Conservation (phyloP, 2,113 vertebrate species). For the Melanocharis versteri region DNA sequence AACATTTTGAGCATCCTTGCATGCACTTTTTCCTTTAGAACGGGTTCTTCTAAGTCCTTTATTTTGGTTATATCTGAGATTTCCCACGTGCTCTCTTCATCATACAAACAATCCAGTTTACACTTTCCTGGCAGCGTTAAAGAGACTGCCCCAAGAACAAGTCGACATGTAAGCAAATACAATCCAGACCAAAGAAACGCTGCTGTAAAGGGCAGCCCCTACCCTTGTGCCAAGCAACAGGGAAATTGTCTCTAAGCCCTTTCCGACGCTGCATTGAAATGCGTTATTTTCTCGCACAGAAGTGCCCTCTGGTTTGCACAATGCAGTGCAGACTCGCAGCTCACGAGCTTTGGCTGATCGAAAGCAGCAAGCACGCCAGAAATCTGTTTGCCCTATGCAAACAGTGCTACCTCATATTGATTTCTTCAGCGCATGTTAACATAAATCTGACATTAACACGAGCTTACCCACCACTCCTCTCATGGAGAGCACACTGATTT, state of each 20-base stretch:
- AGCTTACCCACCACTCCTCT: neutral
- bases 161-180: neutral
- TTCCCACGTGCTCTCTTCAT: neutral
- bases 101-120: neutral
- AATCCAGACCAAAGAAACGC: neutral
- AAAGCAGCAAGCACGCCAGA: conserved; percentile 20
- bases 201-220: neutral
- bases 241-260: neutral
- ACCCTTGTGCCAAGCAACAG: neutral
- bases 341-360: neutral
- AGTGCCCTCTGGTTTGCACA: neutral
- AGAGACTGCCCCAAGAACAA: neutral
- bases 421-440: neutral
- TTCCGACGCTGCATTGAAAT: neutral
- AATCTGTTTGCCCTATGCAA: conserved; percentile 39
- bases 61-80: neutral
- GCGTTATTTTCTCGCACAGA: neutral
- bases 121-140: neutral
- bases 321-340: neutral
- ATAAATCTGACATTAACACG: conserved; percentile 3
- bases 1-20: neutral
- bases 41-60: neutral
- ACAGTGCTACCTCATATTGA: conserved; percentile 3
- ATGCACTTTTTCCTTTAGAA: neutral
- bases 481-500: neutral